Conservation (phyloP, 2,888 invertebrate species). For the Euphydryas editha region DNA sequence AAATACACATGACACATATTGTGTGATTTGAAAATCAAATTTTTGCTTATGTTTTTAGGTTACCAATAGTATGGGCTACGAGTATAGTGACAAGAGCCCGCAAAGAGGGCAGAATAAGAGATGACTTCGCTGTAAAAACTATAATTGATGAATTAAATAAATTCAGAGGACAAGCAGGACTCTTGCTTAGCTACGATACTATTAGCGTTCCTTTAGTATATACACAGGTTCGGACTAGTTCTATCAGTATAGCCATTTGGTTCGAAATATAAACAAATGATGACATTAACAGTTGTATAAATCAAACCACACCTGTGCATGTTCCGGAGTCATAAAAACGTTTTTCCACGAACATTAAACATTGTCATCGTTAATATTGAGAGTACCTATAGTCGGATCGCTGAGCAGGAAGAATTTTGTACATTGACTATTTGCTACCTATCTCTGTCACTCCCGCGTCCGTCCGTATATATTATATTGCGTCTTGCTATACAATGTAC, state of each 20-base stretch:
- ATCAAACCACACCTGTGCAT: constrained; percentile 31
- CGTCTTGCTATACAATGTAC: no score
- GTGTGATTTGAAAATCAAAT: background rate
- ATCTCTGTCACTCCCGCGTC: no score
- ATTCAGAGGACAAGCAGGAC: constrained; percentile 91
- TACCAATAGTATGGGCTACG: constrained; percentile 96
- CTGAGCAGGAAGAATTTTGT: no score
- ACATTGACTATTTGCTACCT: no score
- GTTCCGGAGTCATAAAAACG: constrained; percentile 26
- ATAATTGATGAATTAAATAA: constrained; percentile 94
- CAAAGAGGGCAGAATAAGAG: constrained; percentile 94
- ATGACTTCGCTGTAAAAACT: constrained; percentile 96
- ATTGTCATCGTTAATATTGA: background rate
- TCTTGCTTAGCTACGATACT: constrained; percentile 90
- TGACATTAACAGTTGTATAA: background rate
- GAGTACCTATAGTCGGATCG: no score
- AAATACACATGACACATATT: background rate
- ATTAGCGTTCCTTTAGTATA: constrained; percentile 92
- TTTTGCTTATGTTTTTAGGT: constrained; percentile 63
- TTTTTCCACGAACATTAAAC: constrained; percentile 14
- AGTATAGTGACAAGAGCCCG: constrained; percentile 94
- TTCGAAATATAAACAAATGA: background rate
- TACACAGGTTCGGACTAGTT: constrained; percentile 84
- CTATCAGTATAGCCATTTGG: background rate
- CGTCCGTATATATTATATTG: no score